Percentiles rank a stretch among this genome's conserved stretches.
Conservation (phyloP, 2,113 vertebrate species). For the Bombycilla garrulus region DNA sequence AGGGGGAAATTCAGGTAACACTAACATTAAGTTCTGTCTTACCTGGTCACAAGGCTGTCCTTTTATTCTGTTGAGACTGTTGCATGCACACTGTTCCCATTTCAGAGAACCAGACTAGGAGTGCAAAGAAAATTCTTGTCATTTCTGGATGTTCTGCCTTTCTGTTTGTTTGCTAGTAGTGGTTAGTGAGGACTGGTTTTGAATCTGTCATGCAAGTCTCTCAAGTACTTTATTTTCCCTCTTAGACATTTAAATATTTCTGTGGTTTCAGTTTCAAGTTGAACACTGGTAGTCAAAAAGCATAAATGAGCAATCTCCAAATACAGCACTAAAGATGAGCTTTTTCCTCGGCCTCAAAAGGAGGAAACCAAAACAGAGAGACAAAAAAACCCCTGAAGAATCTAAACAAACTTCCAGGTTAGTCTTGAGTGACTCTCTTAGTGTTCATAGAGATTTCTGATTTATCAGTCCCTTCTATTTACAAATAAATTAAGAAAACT, state of each 20-base stretch:
- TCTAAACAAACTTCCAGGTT: not conserved
- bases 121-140: not conserved
- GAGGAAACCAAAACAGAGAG: not conserved
- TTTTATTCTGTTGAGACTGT: not conserved
- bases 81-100: not conserved
- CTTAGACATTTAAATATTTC: not conserved
- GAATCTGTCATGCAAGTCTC: not conserved
- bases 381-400: not conserved
- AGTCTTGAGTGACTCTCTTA: not conserved
- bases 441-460: not conserved
- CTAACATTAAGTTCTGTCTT: not conserved
- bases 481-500: not conserved
- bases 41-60: not conserved
- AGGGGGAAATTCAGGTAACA: not conserved
- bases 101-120: not conserved
- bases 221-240: not conserved
- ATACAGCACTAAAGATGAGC: not conserved
- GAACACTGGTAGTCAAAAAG: not conserved
- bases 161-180: not conserved
- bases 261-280: constrained; percentile 26
- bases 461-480: not conserved
- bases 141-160: not conserved
- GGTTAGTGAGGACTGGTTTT: not conserved
- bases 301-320: not conserved
- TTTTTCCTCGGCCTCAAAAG: not conserved